phyloP scores from a whole-genome alignment of 2,113 vertebrate genomes.

The Pseudorhombus dupliciocellatus region DNA sequence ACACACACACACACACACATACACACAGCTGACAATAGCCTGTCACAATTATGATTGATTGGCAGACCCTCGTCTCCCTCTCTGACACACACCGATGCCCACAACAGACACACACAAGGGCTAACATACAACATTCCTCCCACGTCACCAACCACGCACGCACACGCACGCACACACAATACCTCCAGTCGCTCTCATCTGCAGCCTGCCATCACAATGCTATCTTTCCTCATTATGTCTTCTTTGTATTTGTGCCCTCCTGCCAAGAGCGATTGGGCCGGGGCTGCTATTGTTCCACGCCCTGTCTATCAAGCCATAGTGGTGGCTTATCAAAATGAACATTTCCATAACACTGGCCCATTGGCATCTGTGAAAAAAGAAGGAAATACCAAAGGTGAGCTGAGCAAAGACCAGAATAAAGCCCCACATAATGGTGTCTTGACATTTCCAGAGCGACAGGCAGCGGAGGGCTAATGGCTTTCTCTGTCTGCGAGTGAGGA shows the following conservation, averaged over 20 bases:
- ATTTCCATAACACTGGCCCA: conserved; percentile 71
- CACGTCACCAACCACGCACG: not conserved
- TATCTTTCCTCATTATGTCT: conserved; percentile 73
- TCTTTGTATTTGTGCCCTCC: conserved; percentile 65
- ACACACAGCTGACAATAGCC: conserved; percentile 2
- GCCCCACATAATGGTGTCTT: conserved; percentile 57
- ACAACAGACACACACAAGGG: conserved; percentile 34
- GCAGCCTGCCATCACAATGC: conserved; percentile 54
- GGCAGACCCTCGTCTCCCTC: conserved; percentile 26
- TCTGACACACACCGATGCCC: conserved; percentile 30
- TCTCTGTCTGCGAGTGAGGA: conserved; percentile 5
- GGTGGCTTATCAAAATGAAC: conserved; percentile 66
- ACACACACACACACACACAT: conserved; percentile 8
- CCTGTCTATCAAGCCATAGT: conserved; percentile 55
- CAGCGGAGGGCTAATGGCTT: conserved; percentile 47
- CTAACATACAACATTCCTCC: conserved; percentile 27
- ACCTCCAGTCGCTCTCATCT: conserved; percentile 45
- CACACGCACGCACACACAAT: conserved; percentile 6
- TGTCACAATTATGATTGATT: conserved; percentile 43
- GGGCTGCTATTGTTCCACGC: conserved; percentile 54
- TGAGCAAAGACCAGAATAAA: conserved; percentile 55
- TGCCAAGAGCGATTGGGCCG: conserved; percentile 56
- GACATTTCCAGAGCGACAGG: conserved; percentile 60
- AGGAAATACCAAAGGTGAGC: conserved; percentile 67
- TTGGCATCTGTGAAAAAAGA: conserved; percentile 36